Conservation (phyloP, 2,113 vertebrate species). For the Melanocharis versteri region DNA sequence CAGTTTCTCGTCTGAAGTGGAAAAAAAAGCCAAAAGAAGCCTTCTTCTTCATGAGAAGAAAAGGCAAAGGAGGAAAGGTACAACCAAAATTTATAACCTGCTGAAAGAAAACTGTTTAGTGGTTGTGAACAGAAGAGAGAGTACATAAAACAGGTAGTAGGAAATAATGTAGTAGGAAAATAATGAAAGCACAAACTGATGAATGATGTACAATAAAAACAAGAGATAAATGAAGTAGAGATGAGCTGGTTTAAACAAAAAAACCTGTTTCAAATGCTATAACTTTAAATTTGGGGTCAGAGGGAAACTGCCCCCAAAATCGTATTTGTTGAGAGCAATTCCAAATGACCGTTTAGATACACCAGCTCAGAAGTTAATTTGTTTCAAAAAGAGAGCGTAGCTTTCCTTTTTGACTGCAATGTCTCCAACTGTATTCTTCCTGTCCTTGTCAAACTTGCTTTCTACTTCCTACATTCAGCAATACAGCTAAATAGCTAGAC, state of each 20-base stretch:
- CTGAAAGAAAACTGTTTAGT: not conserved
- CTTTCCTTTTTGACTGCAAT: not conserved
- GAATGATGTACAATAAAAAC: not conserved
- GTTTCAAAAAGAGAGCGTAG: not conserved
- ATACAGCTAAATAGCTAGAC: not conserved
- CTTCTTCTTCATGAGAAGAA: not conserved
- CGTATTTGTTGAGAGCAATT: not conserved
- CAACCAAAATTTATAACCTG: not conserved
- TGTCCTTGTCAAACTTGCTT: not conserved
- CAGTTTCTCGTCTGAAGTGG: not conserved
- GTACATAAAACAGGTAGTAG: not conserved
- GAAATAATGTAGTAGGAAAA: not conserved
- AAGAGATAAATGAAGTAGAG: not conserved
- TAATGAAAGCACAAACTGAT: not conserved
- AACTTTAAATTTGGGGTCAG: not conserved
- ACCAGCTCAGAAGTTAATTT: not conserved
- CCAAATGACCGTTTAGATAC: not conserved
- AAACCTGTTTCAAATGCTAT: not conserved
- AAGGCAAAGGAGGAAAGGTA: not conserved
- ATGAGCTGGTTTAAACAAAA: not conserved
- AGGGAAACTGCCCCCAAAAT: not conserved
- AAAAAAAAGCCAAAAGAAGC: not conserved
- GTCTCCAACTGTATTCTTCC: not conserved
- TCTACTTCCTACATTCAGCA: not conserved
- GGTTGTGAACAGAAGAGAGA: not conserved